A percentile compares a stretch with the other conserved stretches of the same genome.
Conservation (phyloP, 2,113 vertebrate genomes). For the Pseudois nayaur region DNA sequence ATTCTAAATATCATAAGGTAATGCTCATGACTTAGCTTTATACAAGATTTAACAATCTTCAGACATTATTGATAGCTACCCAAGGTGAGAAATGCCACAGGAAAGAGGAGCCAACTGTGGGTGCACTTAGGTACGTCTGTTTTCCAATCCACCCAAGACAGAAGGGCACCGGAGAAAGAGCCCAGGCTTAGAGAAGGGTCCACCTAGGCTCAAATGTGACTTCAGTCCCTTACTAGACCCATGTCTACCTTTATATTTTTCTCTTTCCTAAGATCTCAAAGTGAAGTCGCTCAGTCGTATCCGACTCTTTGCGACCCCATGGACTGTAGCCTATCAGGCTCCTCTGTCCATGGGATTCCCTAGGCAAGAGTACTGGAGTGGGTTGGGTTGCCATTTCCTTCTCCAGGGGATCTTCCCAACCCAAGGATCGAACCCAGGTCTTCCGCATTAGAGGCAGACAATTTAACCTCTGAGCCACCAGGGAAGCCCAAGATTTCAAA, state of each 20-base stretch:
- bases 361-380: too few relatives aligned
- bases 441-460: too few relatives aligned
- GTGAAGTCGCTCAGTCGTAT: too few relatives aligned
- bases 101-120: neutral
- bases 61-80: neutral
- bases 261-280: neutral
- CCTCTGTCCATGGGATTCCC: too few relatives aligned
- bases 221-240: neutral
- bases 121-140: too few relatives aligned
- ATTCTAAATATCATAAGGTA: neutral
- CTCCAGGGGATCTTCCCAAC: too few relatives aligned
- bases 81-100: neutral
- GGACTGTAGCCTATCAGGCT: too few relatives aligned
- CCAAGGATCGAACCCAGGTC: too few relatives aligned
- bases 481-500: neutral
- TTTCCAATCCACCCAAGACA: neutral
- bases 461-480: too few relatives aligned
- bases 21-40: neutral
- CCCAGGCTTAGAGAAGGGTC: neutral
- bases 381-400: too few relatives aligned
- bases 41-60: neutral
- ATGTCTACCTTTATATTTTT: neutral
- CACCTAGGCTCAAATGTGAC: neutral
- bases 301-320: too few relatives aligned
- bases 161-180: neutral